phyloP scores from a whole-genome alignment of 2,888 invertebrate genomes.

The Scaptomyza cyrtandrae region DNA sequence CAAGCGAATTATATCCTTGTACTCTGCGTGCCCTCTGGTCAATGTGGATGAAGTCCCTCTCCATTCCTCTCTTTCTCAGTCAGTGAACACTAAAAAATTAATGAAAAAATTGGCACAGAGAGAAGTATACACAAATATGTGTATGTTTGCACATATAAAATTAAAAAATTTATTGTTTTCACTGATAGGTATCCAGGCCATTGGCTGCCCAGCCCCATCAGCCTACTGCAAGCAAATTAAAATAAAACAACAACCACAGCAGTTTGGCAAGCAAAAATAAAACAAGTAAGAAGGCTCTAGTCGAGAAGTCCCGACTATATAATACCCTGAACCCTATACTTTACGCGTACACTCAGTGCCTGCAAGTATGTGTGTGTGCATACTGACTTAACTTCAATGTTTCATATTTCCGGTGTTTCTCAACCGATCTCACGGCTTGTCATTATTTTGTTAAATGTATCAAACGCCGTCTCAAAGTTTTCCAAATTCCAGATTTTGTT shows the following conservation, averaged over 20 bases:
- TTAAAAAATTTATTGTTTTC: constrained; percentile 78
- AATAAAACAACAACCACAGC: constrained; percentile 46
- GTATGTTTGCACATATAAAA: constrained; percentile 59
- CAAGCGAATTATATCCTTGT: constrained; percentile 40
- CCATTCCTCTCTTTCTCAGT: background rate
- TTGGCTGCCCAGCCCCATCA: constrained; percentile 42
- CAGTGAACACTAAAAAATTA: constrained; percentile 73
- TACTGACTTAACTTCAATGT: no score
- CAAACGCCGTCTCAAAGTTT: no score
- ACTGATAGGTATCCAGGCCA: constrained; percentile 71
- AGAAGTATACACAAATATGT: constrained; percentile 2
- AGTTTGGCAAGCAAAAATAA: background rate
- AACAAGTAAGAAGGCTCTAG: constrained; percentile 7
- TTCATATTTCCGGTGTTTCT: no score
- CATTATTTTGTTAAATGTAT: no score
- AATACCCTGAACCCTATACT: no score
- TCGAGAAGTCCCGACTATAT: no score
- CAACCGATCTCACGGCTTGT: no score
- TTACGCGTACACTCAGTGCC: no score
- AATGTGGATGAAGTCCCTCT: background rate
- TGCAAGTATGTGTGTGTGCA: no score
- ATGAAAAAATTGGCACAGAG: constrained; percentile 65
- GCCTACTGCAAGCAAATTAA: constrained; percentile 58
- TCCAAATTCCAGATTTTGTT: no score
- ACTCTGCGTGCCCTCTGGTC: background rate